phyloP scores from a whole-genome alignment of 2,113 vertebrate species.

The Plecotus auritus region DNA sequence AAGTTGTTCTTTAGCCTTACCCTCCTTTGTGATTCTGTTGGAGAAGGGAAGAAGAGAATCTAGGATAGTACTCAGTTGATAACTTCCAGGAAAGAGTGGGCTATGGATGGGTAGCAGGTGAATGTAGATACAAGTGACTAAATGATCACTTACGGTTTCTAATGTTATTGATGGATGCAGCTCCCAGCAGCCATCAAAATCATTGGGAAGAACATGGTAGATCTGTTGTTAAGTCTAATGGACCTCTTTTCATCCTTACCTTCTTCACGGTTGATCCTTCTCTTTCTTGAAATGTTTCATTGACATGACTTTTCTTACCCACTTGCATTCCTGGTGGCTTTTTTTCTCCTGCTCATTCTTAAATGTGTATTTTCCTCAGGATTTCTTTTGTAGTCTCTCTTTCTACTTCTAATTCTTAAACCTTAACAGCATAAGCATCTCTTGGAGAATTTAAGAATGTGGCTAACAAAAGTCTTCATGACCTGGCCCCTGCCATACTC shows the following conservation, averaged over 20 bases:
- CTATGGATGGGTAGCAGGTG: background rate
- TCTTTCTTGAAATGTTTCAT: conserved; percentile 21
- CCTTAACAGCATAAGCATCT: background rate
- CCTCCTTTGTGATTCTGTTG: conserved; percentile 5
- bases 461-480: background rate
- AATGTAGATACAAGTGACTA: background rate
- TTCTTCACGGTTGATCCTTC: background rate
- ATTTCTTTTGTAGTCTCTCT: background rate
- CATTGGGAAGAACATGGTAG: background rate
- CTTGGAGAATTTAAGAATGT: conserved; percentile 3
- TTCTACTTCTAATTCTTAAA: background rate
- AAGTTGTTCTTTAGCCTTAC: background rate
- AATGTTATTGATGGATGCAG: background rate
- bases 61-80: background rate
- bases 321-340: background rate
- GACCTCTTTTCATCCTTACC: background rate
- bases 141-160: background rate
- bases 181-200: background rate
- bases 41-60: background rate
- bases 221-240: background rate
- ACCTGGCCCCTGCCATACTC: background rate
- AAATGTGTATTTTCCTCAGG: background rate
- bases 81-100: background rate
- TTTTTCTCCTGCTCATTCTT: background rate
- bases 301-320: background rate